Evolutionary conservation across 2,888 invertebrate species (phyloP), one percentile per base, ranked within the genome.

Genomic region (Drosophila kokeensis): DNA sequence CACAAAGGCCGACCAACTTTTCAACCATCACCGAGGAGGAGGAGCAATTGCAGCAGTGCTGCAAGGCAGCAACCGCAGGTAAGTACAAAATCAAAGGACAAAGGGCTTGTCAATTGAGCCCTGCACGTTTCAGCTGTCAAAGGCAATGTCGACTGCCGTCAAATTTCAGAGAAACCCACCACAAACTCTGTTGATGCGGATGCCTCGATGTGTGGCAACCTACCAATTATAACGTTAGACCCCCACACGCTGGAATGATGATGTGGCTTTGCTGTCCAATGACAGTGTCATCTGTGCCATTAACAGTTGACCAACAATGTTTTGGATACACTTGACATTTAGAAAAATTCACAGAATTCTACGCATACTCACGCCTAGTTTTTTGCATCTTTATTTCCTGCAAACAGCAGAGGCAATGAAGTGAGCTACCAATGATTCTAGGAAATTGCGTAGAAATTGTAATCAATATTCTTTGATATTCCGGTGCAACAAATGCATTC

Each of bases 21-120:
- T 87, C 87, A n/a, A 87, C 87, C 76, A 87, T 87, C 32, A 87
- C 90, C 73, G 87, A 87, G 64, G 87, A 87, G 67, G 87, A 87
- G 58, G 87, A 87, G 32, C 89, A 85, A 13, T 4, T 38, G 27
- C 78, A 80, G 32, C 88, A 77, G n/a, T 79, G 48, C 72, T 62
- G 48, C 76, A 63, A n/a, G 21, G n/a, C 27, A 38, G 38, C 27
- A n/a, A 5, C 54, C 24, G 13, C 64, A 57, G 71, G 78, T 81
- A 68, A 71, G 52, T 21, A 21, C 42, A 42, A 32, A 27, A 38
- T 38, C 30, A 50, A 34, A 42, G 48, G 24, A 61, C 45, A 52
- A 45, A 8, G 7, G 8, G 45, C 32, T 40, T 49, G 24, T 40
- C 11, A 32, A 32, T 34, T 53, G 45, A 49, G 32, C 48, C 52